A percentile compares a stretch with the other conserved stretches of the same genome.
These are phyloP conservation scores for Plagiodera versicolora DNA, from an alignment of 2,888 invertebrate genomes.

Conservation along the genomic window DNA sequence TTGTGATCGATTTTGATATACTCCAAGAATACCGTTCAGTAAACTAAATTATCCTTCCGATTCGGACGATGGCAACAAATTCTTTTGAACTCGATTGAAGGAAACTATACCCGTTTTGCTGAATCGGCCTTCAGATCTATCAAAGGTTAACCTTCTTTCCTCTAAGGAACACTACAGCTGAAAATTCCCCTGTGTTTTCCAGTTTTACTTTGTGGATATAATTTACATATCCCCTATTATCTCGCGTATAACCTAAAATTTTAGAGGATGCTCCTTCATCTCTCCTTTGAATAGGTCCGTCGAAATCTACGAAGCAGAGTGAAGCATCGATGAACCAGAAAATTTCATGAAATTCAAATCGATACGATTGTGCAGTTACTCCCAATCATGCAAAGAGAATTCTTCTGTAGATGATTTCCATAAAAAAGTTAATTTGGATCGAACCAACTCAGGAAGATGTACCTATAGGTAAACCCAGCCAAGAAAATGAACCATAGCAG, in stretches of 20 bases:
- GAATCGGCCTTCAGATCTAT: neutral
- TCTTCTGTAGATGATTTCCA: neutral
- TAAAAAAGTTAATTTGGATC: neutral
- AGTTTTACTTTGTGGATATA: neutral
- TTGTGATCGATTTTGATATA: neutral
- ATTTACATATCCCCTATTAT: neutral
- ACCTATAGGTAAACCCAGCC: neutral
- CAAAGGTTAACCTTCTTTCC: neutral
- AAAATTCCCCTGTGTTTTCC: neutral
- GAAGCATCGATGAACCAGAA: neutral
- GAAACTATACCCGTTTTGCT: neutral
- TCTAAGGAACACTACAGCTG: neutral
- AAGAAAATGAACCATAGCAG: neutral
- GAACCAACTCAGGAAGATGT: neutral
- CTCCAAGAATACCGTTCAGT: neutral
- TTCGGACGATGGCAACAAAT: neutral
- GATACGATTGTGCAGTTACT: neutral
- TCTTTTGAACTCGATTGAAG: neutral
- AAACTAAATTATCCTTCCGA: neutral
- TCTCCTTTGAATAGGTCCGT: neutral
- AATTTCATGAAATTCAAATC: conserved; percentile 1
- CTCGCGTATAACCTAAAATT: neutral
- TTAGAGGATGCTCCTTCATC: neutral
- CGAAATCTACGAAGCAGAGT: neutral
- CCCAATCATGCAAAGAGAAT: neutral